A percentile compares a stretch with the other conserved stretches of the same genome.
These are phyloP conservation scores for Eupeodes corollae DNA, from an alignment of 1,140 invertebrate species.

Conservation along the genomic window DNA sequence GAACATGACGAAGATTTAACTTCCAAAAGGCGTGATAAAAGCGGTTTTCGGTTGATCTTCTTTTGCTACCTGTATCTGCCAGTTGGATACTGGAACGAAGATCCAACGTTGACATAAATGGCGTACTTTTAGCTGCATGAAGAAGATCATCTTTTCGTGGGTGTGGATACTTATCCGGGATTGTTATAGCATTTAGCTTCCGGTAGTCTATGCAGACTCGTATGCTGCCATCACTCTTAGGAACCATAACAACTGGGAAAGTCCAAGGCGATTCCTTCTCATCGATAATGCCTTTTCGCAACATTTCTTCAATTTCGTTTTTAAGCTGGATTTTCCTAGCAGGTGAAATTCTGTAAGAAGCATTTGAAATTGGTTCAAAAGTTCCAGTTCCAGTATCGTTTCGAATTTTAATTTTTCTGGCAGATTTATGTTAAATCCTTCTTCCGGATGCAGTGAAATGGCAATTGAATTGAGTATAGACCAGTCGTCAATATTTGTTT, in stretches of 20 bases:
- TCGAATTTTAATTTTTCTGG: too few relatives aligned
- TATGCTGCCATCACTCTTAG: neutral
- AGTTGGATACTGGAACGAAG: constrained; percentile 27
- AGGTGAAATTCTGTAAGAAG: too few relatives aligned
- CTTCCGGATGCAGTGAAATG: too few relatives aligned
- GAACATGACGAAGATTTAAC: constrained; percentile 24
- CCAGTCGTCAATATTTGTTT: too few relatives aligned
- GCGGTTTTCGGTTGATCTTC: constrained; percentile 3
- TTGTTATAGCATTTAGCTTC: constrained; percentile 25
- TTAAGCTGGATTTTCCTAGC: constrained; percentile 9
- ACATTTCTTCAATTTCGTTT: constrained; percentile 18
- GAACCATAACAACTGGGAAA: too few relatives aligned
- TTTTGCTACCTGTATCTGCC: constrained; percentile 8
- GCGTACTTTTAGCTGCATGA: constrained; percentile 18
- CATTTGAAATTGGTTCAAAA: neutral
- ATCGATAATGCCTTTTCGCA: constrained; percentile 33
- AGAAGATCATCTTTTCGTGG: constrained; percentile 38
- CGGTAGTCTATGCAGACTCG: constrained; percentile 20
- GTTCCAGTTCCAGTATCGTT: neutral
- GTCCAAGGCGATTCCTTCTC: constrained; percentile 13
- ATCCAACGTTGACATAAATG: constrained; percentile 33
- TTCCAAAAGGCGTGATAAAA: constrained; percentile 25
- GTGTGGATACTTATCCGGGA: constrained; percentile 33
- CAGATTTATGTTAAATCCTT: too few relatives aligned
- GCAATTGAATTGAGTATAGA: too few relatives aligned